Evolutionary conservation across 2,797 vertebrate species (phyloP), one percentile per base, ranked within the genome.

Genomic region (Cyclura pinguis): DNA sequence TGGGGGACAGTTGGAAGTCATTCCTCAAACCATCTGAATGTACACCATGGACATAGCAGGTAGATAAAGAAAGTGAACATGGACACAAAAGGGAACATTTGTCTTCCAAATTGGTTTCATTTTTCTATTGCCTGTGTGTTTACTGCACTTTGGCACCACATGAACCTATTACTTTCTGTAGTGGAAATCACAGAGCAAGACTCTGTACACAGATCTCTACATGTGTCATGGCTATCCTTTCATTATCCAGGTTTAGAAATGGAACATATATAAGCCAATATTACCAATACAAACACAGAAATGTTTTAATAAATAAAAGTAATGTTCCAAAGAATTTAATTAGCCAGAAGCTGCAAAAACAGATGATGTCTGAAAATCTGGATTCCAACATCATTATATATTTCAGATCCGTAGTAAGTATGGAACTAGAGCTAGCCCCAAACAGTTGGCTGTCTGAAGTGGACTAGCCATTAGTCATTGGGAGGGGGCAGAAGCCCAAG

Each of bases 1-100:
- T 84, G 73, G 67, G 69, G 38, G 84, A 86, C 84, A 86, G 78
- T 78, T 87, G 88, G 38, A 92, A 83, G 84, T 76, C 85, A 89
- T 89, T 92, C 77, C 57, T 0, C 73, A 83, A 83, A 89, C 59
- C 52, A 86, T 47, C 76, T 86, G 42, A 91, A 89, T 83, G 80
- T 77, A 92, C 47, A 83, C 72, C 38, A 47, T 42, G 57, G 67
- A 47, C 47, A 69, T 47, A 69, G 27, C 22, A 69, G 47, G 20
- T 3, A 6, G 47, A 32, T 55, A 82, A 76, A 55, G 32, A 59
- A 83, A 83, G 50, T 6, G 57, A 57, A 14, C 10, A 57, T 22
- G 69, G n/a, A 77, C 4, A 38, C 18, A 32, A 85, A 73, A 38
- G 76, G 50, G 38, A 59, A 64, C 69, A 82, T 86, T 72, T 52